Conservation (phyloP, 1,140 invertebrate species). For the Lycorma delicatula region DNA sequence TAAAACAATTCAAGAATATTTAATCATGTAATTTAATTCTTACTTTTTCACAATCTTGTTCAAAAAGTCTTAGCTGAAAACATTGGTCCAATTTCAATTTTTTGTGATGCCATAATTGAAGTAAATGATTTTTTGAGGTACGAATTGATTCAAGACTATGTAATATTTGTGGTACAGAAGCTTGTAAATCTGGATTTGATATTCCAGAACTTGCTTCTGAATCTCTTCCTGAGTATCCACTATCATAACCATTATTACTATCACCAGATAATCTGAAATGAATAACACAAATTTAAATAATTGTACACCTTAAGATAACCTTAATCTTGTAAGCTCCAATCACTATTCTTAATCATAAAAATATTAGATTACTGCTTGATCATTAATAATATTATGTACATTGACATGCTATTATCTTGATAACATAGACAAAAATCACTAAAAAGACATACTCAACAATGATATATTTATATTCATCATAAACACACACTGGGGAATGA, state of each 20-base stretch:
- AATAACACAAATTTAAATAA: neutral
- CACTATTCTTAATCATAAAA: no score
- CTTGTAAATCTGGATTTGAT: slow-evolving; percentile 61
- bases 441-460: no score
- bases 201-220: slow-evolving; percentile 49
- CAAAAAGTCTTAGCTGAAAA: slow-evolving; percentile 88
- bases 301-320: no score
- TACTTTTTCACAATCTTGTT: slow-evolving; percentile 94
- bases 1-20: no score
- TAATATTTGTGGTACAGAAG: slow-evolving; percentile 54
- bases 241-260: slow-evolving; percentile 42
- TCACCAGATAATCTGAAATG: slow-evolving; percentile 34
- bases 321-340: no score
- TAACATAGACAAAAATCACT: no score
- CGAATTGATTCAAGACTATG: slow-evolving; percentile 75
- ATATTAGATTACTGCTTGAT: no score
- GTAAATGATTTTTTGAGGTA: slow-evolving; percentile 77
- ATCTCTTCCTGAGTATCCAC: slow-evolving; percentile 46
- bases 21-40: neutral
- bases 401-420: no score
- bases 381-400: no score
- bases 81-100: slow-evolving; percentile 90
- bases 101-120: slow-evolving; percentile 90
- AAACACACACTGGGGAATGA: no score
- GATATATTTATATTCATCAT: no score